These are phyloP conservation scores for Ladona fulva DNA, from an alignment of 1,140 invertebrate species.

Conservation along the genomic window DNA sequence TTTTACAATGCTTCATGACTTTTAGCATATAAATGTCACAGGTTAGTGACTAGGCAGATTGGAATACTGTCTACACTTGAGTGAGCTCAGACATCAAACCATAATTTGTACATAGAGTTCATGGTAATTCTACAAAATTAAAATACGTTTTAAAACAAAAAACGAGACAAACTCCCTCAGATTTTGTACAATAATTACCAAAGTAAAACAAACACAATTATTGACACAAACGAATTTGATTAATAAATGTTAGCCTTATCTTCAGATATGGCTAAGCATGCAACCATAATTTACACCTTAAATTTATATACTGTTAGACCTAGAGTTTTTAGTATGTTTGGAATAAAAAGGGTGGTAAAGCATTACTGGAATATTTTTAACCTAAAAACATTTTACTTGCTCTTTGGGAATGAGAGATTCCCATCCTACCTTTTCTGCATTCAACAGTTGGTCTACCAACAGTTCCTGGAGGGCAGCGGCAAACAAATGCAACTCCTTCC, in stretches of 20 bases:
- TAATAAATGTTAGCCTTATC: background rate
- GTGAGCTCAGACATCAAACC: background rate
- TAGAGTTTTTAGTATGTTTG: conserved; percentile 29
- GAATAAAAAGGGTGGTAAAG: background rate
- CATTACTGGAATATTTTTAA: background rate
- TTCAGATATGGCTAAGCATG: conserved; percentile 12
- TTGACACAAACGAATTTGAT: background rate
- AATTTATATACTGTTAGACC: background rate
- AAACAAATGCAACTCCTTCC: conserved; percentile 68
- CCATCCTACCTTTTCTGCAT: conserved; percentile 67
- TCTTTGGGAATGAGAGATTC: background rate
- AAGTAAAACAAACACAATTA: background rate
- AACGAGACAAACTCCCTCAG: background rate
- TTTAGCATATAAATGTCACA: background rate
- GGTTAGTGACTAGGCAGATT: conserved; percentile 44
- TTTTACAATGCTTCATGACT: background rate
- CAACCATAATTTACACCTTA: conserved; percentile 16
- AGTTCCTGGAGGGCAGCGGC: conserved; percentile 65
- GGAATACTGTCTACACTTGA: conserved; percentile 42
- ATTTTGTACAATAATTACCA: conserved; percentile 7
- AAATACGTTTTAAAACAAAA: background rate
- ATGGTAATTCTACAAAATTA: background rate
- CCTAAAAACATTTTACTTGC: background rate
- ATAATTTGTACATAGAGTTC: background rate
- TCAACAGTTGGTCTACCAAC: conserved; percentile 62